Evolutionary conservation across 2,113 vertebrate genomes (phyloP), one percentile per base, ranked within the genome.

Genomic region (Triplophysa siluroides): DNA sequence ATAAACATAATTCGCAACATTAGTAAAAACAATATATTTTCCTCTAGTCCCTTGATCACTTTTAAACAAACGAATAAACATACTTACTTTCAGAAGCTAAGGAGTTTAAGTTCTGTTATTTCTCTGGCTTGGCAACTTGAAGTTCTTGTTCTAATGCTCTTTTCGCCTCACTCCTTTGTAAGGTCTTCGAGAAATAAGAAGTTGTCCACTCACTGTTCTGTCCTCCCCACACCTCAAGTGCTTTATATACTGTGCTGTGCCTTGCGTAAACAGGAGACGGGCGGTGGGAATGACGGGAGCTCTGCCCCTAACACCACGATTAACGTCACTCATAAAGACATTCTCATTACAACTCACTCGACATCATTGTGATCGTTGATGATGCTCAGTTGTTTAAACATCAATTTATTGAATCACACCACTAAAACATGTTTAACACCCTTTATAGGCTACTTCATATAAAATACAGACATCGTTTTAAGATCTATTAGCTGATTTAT

Each of bases 241-340:
- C 60, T 65, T 60, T 82, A 78, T 82, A 82, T 82, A 82, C 19
- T 16, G 41, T 50, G 60, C 78, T 21, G 38, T 18, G 16, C 56
- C 54, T 78, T 69, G 66, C 65, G 77, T 78, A 69, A 79, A 79
- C 38, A 45, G 54, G 77, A 68, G 52, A 47, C 38, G 77, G 24
- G 67, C 38, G 45, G 67, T 65, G 74, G 45, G 23, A 38, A 29
- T 64, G 61, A 76, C 45, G 38, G 12, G 26, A 65, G 75, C 47
- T 54, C 75, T 33, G 45, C 45, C 73, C 56, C 72, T 58, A 50
- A 26, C 38, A 19, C 33, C 58, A 13, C 38, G 19, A 10, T 58
- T 8, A 38, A 23, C 75, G 62, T 77, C 62, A 77, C 5, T 54
- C 43, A 66, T 16, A 65, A 77, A 65, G 24, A 52, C 75, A n/a